These are phyloP conservation scores for Mesopsocus fuscifrons DNA, from an alignment of 2,888 invertebrate species.

Conservation along the genomic window DNA sequence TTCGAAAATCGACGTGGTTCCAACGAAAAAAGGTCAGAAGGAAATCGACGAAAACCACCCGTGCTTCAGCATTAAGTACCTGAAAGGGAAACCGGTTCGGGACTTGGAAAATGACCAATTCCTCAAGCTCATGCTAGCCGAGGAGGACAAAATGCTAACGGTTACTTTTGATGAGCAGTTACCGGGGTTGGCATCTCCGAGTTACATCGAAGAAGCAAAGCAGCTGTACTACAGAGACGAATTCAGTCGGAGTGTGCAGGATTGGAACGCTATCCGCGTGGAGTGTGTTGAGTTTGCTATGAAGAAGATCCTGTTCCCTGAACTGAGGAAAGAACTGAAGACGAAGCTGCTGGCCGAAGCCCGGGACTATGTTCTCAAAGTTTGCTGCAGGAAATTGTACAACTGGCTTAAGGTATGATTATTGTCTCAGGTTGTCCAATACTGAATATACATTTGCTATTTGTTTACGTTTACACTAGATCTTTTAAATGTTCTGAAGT, in stretches of 20 bases:
- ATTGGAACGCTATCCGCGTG: slow-evolving; percentile 83
- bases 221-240: slow-evolving; percentile 78
- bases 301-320: slow-evolving; percentile 73
- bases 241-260: slow-evolving; percentile 81
- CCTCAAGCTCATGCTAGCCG: slow-evolving; percentile 59
- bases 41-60: slow-evolving; percentile 92
- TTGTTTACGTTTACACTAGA: neutral
- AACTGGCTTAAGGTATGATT: slow-evolving; percentile 62
- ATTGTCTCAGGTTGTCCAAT: no score
- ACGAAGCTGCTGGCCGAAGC: slow-evolving; percentile 65
- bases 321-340: slow-evolving; percentile 69
- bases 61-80: slow-evolving; percentile 70
- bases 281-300: slow-evolving; percentile 80
- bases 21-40: slow-evolving; percentile 81
- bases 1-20: slow-evolving; percentile 58
- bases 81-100: slow-evolving; percentile 80
- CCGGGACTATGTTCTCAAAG: slow-evolving; percentile 64
- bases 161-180: slow-evolving; percentile 53
- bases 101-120: slow-evolving; percentile 82
- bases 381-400: slow-evolving; percentile 69
- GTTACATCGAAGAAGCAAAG: slow-evolving; percentile 78
- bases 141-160: slow-evolving; percentile 62
- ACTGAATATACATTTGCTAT: no score
- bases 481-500: no score
- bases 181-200: slow-evolving; percentile 54